These are phyloP conservation scores for Whitmania pigra DNA, from an alignment of 1,140 invertebrate genomes.

Conservation along the genomic window DNA sequence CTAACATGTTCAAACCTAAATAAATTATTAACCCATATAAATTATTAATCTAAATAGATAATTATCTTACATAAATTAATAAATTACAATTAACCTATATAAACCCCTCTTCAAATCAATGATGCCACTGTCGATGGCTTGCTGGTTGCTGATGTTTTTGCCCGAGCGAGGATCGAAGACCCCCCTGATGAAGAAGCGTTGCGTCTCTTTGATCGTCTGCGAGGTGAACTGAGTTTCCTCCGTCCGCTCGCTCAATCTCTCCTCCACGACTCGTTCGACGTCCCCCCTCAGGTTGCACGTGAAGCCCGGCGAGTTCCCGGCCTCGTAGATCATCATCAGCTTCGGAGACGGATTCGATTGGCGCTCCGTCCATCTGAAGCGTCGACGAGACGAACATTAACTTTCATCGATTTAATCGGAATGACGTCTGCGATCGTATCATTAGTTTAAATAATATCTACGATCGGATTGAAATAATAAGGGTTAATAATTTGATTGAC, in stretches of 20 bases:
- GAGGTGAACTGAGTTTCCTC: slow-evolving; percentile 15
- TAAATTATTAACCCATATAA: neutral
- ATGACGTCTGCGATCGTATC: neutral
- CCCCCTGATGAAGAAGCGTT: slow-evolving; percentile 34
- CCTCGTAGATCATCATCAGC: no score
- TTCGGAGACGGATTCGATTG: neutral
- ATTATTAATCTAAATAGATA: no score
- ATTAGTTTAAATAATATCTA: neutral
- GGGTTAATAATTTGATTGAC: no score
- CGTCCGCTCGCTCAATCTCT: neutral
- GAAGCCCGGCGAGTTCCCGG: neutral
- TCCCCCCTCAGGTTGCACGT: neutral
- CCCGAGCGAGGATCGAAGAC: slow-evolving; percentile 35
- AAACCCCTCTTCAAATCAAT: slow-evolving; percentile 32
- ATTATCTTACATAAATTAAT: no score
- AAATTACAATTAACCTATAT: neutral
- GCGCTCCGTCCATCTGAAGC: neutral
- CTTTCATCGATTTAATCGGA: neutral
- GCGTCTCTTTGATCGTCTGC: slow-evolving; percentile 25
- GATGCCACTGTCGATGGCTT: slow-evolving; percentile 34
- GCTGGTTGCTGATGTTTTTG: slow-evolving; percentile 34
- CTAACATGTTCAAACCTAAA: neutral
- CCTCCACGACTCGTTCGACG: neutral
- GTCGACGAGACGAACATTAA: neutral
- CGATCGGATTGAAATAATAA: no score